These are phyloP conservation scores for Oreochromis aureus DNA, from an alignment of 2,113 vertebrate genomes.

Conservation along the genomic window DNA sequence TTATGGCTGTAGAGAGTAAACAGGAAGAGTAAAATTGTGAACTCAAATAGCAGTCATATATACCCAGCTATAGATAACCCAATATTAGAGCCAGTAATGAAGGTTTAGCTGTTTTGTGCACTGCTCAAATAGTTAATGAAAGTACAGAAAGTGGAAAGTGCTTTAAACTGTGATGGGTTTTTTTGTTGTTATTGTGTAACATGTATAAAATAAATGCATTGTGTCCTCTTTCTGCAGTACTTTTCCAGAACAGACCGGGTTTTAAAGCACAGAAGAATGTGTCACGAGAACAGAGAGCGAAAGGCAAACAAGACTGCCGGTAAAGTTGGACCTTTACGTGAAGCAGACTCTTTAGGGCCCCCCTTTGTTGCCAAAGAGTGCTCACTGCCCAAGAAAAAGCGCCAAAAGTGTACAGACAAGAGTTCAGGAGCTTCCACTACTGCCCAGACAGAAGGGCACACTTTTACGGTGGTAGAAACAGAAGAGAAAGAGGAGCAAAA, in stretches of 20 bases:
- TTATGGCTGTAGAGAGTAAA: background rate
- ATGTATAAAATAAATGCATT: background rate
- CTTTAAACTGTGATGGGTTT: background rate
- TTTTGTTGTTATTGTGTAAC: background rate
- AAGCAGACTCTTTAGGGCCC: conserved; percentile 77
- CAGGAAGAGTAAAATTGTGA: background rate
- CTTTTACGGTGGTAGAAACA: conserved; percentile 21
- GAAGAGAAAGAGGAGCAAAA: conserved; percentile 82
- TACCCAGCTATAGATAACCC: background rate
- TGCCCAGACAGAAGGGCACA: conserved; percentile 53
- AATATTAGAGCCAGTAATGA: background rate
- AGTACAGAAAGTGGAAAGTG: background rate
- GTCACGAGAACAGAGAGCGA: conserved; percentile 94
- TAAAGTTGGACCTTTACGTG: conserved; percentile 80
- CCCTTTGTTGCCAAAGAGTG: conserved; percentile 83
- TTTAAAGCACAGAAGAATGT: conserved; percentile 98
- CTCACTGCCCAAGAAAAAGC: conserved; percentile 92
- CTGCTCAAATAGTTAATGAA: background rate
- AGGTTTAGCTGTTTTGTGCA: background rate
- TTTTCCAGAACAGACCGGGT: conserved; percentile 98
- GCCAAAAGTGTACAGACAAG: conserved; percentile 86
- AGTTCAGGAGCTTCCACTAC: conserved; percentile 35
- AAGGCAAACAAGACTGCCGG: conserved; percentile 83
- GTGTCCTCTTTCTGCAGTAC: conserved; percentile 73
- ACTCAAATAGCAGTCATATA: background rate